Evolutionary conservation across 2,888 invertebrate genomes (phyloP).

Genomic region (Smittia sp.): DNA sequence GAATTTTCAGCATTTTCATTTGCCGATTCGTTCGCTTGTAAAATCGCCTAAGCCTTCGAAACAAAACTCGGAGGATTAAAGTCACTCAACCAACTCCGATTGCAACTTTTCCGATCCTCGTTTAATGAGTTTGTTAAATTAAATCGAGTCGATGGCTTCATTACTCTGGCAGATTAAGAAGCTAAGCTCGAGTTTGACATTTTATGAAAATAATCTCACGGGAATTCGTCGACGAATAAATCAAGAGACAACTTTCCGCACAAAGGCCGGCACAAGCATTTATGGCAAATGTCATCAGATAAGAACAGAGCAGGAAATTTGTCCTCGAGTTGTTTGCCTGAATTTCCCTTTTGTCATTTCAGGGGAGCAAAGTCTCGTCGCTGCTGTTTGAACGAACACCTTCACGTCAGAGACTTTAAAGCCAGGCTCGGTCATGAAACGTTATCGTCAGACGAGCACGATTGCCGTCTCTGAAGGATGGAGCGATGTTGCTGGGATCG

Average conservation of each 20-base stretch:
- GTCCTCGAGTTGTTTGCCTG: constrained; percentile 7
- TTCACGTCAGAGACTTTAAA: constrained; percentile 6
- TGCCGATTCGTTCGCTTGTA: neutral
- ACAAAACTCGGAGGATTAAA: neutral
- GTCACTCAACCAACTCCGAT: neutral
- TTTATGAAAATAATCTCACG: constrained; percentile 11
- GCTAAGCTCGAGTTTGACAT: constrained; percentile 2
- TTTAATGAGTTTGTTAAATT: neutral
- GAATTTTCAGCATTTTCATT: neutral
- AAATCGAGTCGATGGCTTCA: neutral
- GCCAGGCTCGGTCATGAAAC: constrained; percentile 6
- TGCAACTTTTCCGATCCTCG: neutral
- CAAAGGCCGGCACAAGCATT: neutral
- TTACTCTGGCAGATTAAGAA: neutral
- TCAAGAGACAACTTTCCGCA: neutral
- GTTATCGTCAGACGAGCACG: constrained; percentile 1
- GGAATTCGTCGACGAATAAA: constrained; percentile 1
- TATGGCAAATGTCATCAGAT: constrained; percentile 18
- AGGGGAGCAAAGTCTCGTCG: neutral
- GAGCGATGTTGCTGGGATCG: neutral
- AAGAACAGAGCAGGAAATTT: constrained; percentile 3
- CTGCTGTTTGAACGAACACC: neutral
- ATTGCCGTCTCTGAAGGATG: neutral
- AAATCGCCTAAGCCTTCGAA: neutral
- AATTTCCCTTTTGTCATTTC: neutral